Conservation (phyloP, 2,888 invertebrate species). For the Dione juno region DNA sequence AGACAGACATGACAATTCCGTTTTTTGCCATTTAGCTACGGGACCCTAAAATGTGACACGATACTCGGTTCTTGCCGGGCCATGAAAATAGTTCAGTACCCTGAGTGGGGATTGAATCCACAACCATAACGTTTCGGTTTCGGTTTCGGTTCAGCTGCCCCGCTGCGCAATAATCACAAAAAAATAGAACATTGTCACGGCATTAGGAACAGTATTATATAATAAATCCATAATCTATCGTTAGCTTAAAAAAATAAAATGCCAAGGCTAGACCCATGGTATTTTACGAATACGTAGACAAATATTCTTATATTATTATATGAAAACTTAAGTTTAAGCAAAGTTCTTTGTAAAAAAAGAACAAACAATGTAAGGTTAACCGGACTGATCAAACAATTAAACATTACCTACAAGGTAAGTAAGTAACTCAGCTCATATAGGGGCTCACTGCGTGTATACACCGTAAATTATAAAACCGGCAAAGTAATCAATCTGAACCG, state of each 20-base stretch:
- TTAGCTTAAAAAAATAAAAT: neutral
- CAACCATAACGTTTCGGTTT: no score
- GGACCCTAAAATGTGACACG: no score
- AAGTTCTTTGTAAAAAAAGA: neutral
- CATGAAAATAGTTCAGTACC: no score
- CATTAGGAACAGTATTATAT: neutral
- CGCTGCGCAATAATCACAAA: no score
- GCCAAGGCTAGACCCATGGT: no score
- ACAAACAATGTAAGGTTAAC: neutral
- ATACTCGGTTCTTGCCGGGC: no score
- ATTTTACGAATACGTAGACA: no score
- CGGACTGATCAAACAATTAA: constrained; percentile 6
- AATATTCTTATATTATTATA: neutral
- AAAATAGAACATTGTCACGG: neutral
- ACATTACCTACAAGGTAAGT: constrained; percentile 1
- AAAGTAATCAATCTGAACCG: constrained; percentile 70
- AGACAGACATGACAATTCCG: no score
- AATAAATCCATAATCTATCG: neutral
- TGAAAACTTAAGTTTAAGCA: neutral
- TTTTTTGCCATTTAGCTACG: no score
- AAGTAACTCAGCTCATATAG: constrained; percentile 50
- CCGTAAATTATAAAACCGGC: constrained; percentile 62
- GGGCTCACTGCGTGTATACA: constrained; percentile 22
- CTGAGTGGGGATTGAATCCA: no score
- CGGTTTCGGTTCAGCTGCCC: no score